A percentile compares a stretch with the other conserved stretches of the same genome.
phyloP scores from a whole-genome alignment of 2,888 invertebrate species.

The Acheta domesticus region DNA sequence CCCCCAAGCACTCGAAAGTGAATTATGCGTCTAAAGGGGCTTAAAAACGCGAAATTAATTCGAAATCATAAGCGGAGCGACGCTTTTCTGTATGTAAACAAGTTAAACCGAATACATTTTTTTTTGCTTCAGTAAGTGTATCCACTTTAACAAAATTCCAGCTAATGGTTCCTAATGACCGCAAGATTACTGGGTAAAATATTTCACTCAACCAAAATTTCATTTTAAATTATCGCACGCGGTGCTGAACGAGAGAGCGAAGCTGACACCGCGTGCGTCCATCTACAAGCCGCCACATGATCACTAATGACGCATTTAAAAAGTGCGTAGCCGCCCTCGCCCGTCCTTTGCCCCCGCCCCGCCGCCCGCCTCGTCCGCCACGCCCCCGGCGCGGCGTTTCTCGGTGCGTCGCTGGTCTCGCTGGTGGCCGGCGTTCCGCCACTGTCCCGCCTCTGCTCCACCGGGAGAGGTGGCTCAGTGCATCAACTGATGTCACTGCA shows the following conservation, averaged over 20 bases:
- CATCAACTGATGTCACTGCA: no score
- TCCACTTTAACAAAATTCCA: constrained; percentile 3
- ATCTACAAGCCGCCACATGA: constrained; percentile 20
- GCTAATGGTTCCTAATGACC: constrained; percentile 26
- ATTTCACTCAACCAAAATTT: constrained; percentile 22
- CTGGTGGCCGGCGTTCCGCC: no score
- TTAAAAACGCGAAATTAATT: constrained; percentile 22
- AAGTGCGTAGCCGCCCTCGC: neutral
- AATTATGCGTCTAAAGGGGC: neutral
- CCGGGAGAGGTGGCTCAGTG: no score
- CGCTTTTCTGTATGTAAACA: neutral
- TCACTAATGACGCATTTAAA: constrained; percentile 22
- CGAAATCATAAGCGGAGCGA: neutral
- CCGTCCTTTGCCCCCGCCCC: neutral
- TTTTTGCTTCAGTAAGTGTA: constrained; percentile 18
- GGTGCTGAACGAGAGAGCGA: neutral
- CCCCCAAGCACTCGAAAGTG: constrained; percentile 18
- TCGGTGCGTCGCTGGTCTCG: no score
- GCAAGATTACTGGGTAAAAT: constrained; percentile 23
- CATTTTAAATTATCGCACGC: constrained; percentile 23
- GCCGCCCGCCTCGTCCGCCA: neutral
- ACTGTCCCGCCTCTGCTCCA: no score
- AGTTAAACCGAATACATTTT: constrained; percentile 8
- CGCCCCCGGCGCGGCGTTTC: neutral
- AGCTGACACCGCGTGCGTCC: neutral